Evolutionary conservation across 2,113 vertebrate genomes (phyloP).

Genomic region (Macroglossus sobrinus): DNA sequence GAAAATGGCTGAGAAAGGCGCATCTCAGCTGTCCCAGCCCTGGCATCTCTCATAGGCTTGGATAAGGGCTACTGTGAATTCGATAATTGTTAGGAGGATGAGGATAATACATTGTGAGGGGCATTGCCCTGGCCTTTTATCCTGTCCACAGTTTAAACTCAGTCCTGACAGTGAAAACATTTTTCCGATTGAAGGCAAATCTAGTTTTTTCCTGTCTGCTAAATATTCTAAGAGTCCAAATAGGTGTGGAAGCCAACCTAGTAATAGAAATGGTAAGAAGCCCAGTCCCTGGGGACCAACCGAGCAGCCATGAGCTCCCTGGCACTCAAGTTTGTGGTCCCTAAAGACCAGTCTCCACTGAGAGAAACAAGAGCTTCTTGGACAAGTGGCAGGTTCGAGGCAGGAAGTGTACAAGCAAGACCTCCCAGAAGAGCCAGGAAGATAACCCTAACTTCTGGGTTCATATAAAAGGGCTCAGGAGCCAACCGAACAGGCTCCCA

Average conservation of each 20-base stretch:
- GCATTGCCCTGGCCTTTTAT: background rate
- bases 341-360: background rate
- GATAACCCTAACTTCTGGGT: background rate
- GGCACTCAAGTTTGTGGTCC: background rate
- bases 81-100: too few species aligned
- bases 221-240: background rate
- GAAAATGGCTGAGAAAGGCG: background rate
- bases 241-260: background rate
- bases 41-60: background rate
- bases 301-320: background rate
- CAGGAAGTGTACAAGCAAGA: background rate
- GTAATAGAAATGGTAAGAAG: background rate
- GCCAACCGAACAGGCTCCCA: background rate
- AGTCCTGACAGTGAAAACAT: background rate
- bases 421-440: background rate
- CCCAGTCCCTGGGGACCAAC: background rate
- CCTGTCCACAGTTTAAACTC: background rate
- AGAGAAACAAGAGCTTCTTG: background rate
- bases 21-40: background rate
- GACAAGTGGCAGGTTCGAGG: background rate
- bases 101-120: background rate
- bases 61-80: too few species aligned
- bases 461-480: background rate
- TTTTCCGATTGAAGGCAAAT: background rate
- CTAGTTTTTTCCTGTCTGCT: background rate